A percentile compares a stretch with the other conserved stretches of the same genome.
Evolutionary conservation across 2,888 invertebrate genomes (phyloP).

Genomic region (Agriopis aurantiaria): DNA sequence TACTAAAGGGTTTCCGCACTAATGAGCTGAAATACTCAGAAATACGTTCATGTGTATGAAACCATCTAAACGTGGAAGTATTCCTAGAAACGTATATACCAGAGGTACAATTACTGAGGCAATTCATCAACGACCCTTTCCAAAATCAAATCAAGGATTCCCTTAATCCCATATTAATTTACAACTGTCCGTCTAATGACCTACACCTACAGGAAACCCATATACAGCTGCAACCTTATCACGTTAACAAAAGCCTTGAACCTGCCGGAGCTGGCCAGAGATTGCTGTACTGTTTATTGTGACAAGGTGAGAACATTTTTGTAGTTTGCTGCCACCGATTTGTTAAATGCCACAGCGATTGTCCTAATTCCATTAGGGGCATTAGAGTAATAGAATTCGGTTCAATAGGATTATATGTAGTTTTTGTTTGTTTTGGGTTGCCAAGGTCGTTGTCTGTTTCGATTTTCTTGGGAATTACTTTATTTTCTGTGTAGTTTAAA

Average conservation of each 20-base stretch:
- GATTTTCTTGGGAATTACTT: background rate
- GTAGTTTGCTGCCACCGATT: conserved; percentile 31
- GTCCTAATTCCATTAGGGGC: conserved; percentile 45
- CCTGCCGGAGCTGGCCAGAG: background rate
- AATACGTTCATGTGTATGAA: background rate
- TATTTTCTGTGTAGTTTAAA: background rate
- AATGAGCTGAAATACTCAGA: background rate
- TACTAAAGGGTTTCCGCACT: background rate
- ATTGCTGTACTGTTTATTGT: background rate
- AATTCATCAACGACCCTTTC: conserved; percentile 29
- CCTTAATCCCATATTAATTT: conserved; percentile 41
- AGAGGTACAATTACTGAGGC: conserved; percentile 6
- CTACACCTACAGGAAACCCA: conserved; percentile 21
- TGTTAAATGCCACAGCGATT: conserved; percentile 46
- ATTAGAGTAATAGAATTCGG: conserved; percentile 42
- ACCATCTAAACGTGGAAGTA: conserved; percentile 1
- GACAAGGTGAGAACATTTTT: conserved; percentile 17
- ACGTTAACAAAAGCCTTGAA: background rate
- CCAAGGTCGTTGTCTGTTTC: conserved; percentile 13
- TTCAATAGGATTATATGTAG: conserved; percentile 32
- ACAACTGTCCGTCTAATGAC: conserved; percentile 41
- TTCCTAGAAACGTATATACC: conserved; percentile 8
- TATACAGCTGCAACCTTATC: conserved; percentile 12
- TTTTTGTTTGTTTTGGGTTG: conserved; percentile 24
- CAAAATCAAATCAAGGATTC: conserved; percentile 38